phyloP scores from a whole-genome alignment of 2,113 vertebrate species.

The Reinhardtius hippoglossoides region DNA sequence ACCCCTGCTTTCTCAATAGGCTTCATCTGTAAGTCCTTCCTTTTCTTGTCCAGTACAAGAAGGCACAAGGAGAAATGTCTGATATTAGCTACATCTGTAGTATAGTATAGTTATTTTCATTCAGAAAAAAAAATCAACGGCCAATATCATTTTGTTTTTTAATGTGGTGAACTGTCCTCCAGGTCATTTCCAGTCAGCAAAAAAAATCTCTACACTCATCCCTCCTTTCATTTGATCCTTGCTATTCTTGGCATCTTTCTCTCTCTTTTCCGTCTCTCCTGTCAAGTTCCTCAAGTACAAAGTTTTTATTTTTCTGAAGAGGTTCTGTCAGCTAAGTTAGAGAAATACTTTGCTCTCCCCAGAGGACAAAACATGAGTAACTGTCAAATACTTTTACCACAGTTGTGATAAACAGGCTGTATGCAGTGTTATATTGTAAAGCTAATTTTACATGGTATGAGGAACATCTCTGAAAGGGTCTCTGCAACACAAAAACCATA shows the following conservation, averaged over 20 bases:
- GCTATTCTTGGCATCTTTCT: background rate
- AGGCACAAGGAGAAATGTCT: background rate
- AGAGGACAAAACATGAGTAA: background rate
- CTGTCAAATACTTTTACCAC: background rate
- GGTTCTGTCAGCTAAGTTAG: background rate
- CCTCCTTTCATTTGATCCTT: too few relatives aligned
- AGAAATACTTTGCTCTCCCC: background rate
- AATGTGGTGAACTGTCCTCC: background rate
- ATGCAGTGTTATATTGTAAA: background rate
- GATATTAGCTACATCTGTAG: background rate
- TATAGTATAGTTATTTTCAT: too few relatives aligned
- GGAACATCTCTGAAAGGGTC: background rate
- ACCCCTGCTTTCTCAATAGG: too few relatives aligned
- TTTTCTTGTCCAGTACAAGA: too few relatives aligned
- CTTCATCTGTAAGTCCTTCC: too few relatives aligned
- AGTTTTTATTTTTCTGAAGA: conserved; percentile 1
- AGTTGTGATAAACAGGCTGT: background rate
- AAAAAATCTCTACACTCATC: too few relatives aligned
- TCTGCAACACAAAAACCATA: background rate
- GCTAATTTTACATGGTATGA: background rate
- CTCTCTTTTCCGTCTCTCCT: background rate
- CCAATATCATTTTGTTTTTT: background rate
- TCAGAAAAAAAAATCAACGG: background rate
- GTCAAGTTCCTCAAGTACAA: background rate
- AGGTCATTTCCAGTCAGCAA: background rate